Evolutionary conservation across 2,888 invertebrate genomes (phyloP), one percentile per base, ranked within the genome.

Genomic region (Barypeithes pellucidus): DNA sequence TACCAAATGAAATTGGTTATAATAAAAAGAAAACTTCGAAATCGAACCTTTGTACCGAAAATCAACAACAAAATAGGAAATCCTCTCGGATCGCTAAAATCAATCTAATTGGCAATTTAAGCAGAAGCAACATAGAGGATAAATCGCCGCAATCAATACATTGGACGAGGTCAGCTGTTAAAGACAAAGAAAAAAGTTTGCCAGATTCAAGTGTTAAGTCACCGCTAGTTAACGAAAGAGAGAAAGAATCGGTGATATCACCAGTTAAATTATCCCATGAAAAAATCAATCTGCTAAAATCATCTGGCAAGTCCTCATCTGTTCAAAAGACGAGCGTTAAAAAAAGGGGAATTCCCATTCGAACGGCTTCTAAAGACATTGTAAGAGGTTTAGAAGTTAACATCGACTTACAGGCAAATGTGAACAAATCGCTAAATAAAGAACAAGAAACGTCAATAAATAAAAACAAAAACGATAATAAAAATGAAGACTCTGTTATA

Each of bases 261-360:
- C 39, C 39, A 12, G 39, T 39, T 39, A 39, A 39, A 29, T 29
- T 29, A 7, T 5, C 29, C 29, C 29, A 29, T 5, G 7, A 29
- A 29, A 29, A 29, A 29, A 1, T 9, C 7, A 29, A 39, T n/a
- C 3, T 29, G 5, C 3, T 9, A 9, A 39, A 9, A 39, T 12
- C 39, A 2, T n/a, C n/a, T 39, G 39, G 12, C 4, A 1, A 39
- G 14, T n/a, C 11, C 18, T 12, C 16, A 18, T n/a, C 33, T 16
- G 16, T 1, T 24, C 24, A 50, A 50, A 11, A 24, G 22, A 24
- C 50, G n/a, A 20, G 1, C 12, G 24, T 29, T 11, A 62, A 47
- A 45, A 45, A 11, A 14, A 62, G 29, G 29, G 47, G 20, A 62
- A 62, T 62, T 16, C 62, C 62, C 2, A 11, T 62, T 43, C 24